These are phyloP conservation scores for Allophyes oxyacanthae DNA, from an alignment of 2,888 invertebrate species.

Conservation along the genomic window DNA sequence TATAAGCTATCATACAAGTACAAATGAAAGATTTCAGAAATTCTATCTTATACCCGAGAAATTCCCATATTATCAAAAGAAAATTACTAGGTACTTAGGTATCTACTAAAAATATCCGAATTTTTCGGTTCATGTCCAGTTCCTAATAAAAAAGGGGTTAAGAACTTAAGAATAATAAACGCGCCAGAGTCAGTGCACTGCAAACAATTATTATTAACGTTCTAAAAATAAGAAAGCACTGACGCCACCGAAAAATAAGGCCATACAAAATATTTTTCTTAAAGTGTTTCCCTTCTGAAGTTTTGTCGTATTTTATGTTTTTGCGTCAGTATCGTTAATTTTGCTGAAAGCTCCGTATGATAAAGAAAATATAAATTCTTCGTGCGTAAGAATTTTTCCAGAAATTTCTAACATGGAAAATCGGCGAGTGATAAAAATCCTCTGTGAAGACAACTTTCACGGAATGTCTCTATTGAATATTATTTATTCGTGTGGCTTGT, in stretches of 20 bases:
- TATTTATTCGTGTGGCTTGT: constrained; percentile 8
- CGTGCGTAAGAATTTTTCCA: constrained; percentile 2
- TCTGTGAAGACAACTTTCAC: too few relatives aligned
- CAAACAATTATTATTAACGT: constrained; percentile 55
- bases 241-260: constrained; percentile 54
- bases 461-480: constrained; percentile 5
- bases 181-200: constrained; percentile 46
- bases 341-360: constrained; percentile 25
- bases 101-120: too few relatives aligned
- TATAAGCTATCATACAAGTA: too few relatives aligned
- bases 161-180: constrained; percentile 21
- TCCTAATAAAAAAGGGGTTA: constrained; percentile 35
- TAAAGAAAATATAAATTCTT: constrained; percentile 14
- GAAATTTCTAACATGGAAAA: constrained; percentile 1
- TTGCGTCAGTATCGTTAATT: constrained; percentile 24
- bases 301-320: constrained; percentile 26
- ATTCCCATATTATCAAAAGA: too few relatives aligned
- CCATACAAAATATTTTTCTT: constrained; percentile 42
- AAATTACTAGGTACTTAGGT: too few relatives aligned
- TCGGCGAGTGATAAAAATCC: too few relatives aligned
- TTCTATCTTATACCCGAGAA: too few relatives aligned
- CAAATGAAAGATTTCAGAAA: too few relatives aligned
- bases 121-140: not conserved
- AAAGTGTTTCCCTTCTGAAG: constrained; percentile 24
- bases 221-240: constrained; percentile 49